Conservation (phyloP, 2,797 vertebrate species). For the Spheniscus humboldti region DNA sequence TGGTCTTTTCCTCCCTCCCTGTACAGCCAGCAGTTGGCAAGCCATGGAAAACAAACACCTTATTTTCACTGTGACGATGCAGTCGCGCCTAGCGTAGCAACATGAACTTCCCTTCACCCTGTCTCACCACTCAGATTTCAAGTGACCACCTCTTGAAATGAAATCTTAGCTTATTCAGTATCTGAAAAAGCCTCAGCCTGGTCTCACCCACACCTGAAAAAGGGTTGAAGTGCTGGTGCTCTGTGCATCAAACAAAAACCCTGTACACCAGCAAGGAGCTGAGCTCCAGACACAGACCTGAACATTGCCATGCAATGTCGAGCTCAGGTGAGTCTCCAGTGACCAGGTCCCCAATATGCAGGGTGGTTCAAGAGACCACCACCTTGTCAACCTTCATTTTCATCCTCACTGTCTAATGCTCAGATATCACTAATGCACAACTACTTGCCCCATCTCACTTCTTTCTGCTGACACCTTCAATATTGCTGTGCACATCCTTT, state of each 20-base stretch:
- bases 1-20: neutral
- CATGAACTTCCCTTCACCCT: slow-evolving; percentile 13
- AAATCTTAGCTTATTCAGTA: neutral
- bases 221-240: neutral
- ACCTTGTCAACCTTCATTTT: neutral
- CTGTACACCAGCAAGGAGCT: neutral
- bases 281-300: neutral
- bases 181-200: neutral
- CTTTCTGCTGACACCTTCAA: neutral
- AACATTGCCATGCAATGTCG: accelerated
- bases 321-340: neutral
- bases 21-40: neutral
- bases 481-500: neutral
- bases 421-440: neutral
- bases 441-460: neutral
- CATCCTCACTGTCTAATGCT: neutral
- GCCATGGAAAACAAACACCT: slow-evolving; percentile 6
- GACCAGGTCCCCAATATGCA: neutral
- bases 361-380: neutral
- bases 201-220: neutral
- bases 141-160: neutral
- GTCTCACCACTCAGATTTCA: neutral
- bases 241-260: neutral
- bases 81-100: neutral
- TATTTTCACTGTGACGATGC: neutral